phyloP scores from a whole-genome alignment of 2,888 invertebrate species.

The Aphidoletes aphidimyza region DNA sequence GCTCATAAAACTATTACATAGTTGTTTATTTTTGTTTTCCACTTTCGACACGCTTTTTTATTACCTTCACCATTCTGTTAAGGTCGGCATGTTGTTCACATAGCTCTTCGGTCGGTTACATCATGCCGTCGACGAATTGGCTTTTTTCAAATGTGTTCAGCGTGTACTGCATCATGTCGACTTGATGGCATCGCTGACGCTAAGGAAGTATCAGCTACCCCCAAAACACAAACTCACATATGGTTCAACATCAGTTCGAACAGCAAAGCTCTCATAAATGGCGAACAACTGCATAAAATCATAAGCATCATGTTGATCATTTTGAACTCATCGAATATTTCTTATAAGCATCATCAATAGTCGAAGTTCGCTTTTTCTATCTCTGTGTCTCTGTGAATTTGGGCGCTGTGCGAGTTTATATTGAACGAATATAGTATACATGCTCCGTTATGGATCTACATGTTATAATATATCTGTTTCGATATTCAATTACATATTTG shows the following conservation, averaged over 20 bases:
- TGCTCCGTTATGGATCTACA: neutral
- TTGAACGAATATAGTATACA: neutral
- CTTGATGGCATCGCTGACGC: slow-evolving; percentile 6
- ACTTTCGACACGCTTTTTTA: slow-evolving; percentile 43
- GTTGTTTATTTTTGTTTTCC: slow-evolving; percentile 49
- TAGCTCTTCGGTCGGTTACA: neutral
- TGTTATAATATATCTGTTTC: slow-evolving; percentile 18
- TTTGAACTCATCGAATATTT: neutral
- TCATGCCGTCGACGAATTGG: neutral
- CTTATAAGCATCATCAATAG: neutral
- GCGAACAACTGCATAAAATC: slow-evolving; percentile 4
- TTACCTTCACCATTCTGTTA: neutral
- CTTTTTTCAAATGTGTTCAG: neutral
- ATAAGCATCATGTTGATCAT: neutral
- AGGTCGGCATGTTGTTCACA: too few species aligned
- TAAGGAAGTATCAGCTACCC: slow-evolving; percentile 4
- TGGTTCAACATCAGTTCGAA: neutral
- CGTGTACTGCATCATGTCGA: neutral
- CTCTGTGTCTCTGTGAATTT: neutral
- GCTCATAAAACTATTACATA: slow-evolving; percentile 51
- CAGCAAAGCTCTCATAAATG: neutral
- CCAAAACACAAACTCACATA: neutral
- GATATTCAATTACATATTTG: slow-evolving; percentile 47
- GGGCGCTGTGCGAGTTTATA: neutral
- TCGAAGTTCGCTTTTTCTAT: neutral